Evolutionary conservation across 1,140 invertebrate species (phyloP).

Genomic region (Apis dorsata): DNA sequence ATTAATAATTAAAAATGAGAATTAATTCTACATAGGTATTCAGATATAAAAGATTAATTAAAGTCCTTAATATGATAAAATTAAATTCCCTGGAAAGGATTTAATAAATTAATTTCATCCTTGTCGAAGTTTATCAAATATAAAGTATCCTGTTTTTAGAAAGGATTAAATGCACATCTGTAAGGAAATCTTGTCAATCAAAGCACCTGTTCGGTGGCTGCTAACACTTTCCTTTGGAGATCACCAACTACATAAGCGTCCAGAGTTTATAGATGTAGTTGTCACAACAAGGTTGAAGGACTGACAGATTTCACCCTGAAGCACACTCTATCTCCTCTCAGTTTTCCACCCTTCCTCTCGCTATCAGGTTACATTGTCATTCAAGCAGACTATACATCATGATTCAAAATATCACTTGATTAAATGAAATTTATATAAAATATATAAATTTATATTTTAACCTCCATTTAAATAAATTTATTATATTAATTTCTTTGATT

Average conservation of each 20-base stretch:
- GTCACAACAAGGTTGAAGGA: background rate
- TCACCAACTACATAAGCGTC: background rate
- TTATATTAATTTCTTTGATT: too few relatives aligned
- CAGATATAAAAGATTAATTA: too few relatives aligned
- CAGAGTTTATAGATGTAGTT: background rate
- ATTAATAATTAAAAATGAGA: too few relatives aligned
- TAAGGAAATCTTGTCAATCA: background rate
- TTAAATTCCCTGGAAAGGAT: too few relatives aligned
- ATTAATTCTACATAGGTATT: too few relatives aligned
- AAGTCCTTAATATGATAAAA: too few relatives aligned
- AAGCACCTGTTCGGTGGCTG: background rate
- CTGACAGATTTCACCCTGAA: background rate
- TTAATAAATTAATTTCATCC: too few relatives aligned
- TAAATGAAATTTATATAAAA: background rate
- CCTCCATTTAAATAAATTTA: background rate
- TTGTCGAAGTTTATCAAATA: too few relatives aligned
- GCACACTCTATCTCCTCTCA: background rate
- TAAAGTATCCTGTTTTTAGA: background rate
- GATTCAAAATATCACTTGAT: background rate
- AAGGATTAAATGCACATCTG: background rate
- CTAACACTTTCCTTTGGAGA: background rate
- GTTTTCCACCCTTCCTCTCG: background rate
- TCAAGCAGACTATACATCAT: background rate
- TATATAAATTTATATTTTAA: background rate
- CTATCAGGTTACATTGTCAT: background rate